phyloP scores from a whole-genome alignment of 2,888 invertebrate species.

The Shargacucullia verbasci region DNA sequence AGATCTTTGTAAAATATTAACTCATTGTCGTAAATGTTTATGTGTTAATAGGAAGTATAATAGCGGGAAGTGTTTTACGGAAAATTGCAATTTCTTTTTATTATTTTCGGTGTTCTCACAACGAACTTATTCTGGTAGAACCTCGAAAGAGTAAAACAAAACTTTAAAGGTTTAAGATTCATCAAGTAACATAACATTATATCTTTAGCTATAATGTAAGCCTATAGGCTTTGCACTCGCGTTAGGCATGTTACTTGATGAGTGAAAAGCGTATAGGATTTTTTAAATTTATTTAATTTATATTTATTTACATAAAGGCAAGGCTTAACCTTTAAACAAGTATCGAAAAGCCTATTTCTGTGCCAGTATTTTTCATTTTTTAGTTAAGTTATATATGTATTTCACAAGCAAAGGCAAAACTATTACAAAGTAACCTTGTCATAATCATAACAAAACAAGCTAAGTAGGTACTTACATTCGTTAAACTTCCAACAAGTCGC shows the following conservation, averaged over 20 bases:
- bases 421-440: constrained; percentile 2
- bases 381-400: not conserved
- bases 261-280: no score
- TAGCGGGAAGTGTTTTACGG: not conserved
- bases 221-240: no score
- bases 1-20: constrained; percentile 24
- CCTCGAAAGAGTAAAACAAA: not conserved
- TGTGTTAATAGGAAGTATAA: constrained; percentile 7
- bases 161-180: no score
- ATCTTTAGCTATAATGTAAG: no score
- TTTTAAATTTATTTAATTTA: no score
- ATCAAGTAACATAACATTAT: no score
- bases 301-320: no score
- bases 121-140: not conserved
- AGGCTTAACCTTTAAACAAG: no score
- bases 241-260: no score
- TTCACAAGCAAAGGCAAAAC: not conserved
- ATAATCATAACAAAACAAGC: not conserved
- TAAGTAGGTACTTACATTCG: no score
- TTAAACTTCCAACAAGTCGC: constrained; percentile 14
- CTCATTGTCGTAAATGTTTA: constrained; percentile 20
- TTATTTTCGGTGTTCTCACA: constrained; percentile 1
- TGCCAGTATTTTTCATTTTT: not conserved
- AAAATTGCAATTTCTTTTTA: constrained; percentile 5
- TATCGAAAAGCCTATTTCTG: no score